A percentile compares a stretch with the other conserved stretches of the same genome.
Evolutionary conservation across 2,888 invertebrate species (phyloP).

Genomic region (Plagodis dolabraria): DNA sequence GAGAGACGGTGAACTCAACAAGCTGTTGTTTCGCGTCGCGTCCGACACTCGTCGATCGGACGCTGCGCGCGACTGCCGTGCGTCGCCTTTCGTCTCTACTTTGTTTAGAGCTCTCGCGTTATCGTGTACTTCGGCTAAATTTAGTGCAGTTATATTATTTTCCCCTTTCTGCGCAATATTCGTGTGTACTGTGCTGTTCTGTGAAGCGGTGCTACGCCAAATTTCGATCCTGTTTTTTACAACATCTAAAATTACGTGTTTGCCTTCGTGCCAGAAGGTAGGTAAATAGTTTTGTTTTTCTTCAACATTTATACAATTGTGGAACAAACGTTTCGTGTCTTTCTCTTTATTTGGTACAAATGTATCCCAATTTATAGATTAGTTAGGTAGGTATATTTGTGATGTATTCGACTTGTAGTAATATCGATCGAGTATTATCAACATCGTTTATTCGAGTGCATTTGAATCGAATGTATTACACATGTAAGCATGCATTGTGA

Average conservation of each 20-base stretch:
- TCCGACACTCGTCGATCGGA: conserved; percentile 52
- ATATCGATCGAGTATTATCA: conserved; percentile 30
- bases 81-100: conserved; percentile 42
- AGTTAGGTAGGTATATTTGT: no score
- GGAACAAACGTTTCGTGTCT: conserved; percentile 37
- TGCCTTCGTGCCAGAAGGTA: conserved; percentile 73
- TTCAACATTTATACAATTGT: conserved; percentile 47
- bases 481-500: conserved; percentile 28
- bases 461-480: conserved; percentile 18
- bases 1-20: conserved; percentile 55
- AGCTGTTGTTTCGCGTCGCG: conserved; percentile 46
- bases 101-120: conserved; percentile 59
- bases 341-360: conserved; percentile 14
- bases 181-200: conserved; percentile 65
- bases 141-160: conserved; percentile 66
- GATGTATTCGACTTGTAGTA: conserved; percentile 9
- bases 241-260: conserved; percentile 70
- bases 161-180: conserved; percentile 61
- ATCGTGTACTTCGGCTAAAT: conserved; percentile 68
- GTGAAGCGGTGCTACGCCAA: conserved; percentile 50
- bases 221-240: conserved; percentile 58
- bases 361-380: conserved; percentile 12
- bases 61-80: conserved; percentile 60
- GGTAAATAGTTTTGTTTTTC: conserved; percentile 53
- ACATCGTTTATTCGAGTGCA: conserved; percentile 17